Percentiles rank a stretch among this genome's conserved stretches.
These are phyloP conservation scores for Darevskia mixta DNA, from an alignment of 2,797 vertebrate genomes.

Conservation along the genomic window DNA sequence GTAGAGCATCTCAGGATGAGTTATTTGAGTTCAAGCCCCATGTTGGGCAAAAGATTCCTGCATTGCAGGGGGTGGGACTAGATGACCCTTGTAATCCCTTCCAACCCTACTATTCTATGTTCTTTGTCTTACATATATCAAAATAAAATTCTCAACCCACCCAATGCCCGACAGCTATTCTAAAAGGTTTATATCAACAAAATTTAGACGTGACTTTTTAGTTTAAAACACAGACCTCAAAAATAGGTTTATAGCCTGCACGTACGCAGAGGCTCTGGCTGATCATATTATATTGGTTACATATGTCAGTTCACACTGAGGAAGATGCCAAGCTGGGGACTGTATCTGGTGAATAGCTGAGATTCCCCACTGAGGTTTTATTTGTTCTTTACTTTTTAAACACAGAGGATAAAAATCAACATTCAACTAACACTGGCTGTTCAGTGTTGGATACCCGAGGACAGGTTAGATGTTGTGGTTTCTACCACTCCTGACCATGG, in stretches of 20 bases:
- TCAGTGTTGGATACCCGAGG: background rate
- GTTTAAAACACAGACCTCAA: background rate
- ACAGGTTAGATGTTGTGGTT: too few relatives aligned
- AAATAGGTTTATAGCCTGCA: background rate
- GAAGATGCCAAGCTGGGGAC: background rate
- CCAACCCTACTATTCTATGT: too few relatives aligned
- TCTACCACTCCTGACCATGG: too few relatives aligned
- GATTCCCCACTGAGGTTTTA: background rate
- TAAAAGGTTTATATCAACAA: constrained; percentile 33
- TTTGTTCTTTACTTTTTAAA: background rate
- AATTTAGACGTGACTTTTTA: background rate
- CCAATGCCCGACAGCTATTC: constrained; percentile 43
- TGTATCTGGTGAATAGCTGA: background rate
- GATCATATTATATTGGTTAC: background rate
- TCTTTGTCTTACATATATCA: background rate
- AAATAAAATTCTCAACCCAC: constrained; percentile 51
- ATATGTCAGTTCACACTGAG: background rate
- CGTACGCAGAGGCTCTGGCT: background rate
- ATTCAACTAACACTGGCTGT: background rate
- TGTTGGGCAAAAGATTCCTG: too few relatives aligned
- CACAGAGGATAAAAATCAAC: background rate
- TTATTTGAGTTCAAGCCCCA: too few relatives aligned
- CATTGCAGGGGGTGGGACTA: too few relatives aligned
- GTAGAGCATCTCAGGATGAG: too few relatives aligned
- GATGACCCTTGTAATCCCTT: too few relatives aligned